These are phyloP conservation scores for Anas flavirostris DNA, from an alignment of 2,797 vertebrate species.

Conservation along the genomic window DNA sequence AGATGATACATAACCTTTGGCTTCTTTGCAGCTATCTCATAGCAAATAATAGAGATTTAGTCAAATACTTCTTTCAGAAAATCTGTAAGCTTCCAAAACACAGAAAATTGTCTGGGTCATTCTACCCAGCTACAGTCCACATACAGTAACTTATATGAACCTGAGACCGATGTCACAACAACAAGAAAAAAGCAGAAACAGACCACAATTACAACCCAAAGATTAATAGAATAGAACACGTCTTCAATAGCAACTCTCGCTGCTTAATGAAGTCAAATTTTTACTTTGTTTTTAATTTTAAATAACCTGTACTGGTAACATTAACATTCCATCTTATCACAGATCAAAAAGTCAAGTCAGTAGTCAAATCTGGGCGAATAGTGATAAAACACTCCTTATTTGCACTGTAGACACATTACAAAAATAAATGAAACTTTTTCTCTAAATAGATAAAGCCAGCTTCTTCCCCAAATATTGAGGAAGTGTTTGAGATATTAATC, in stretches of 20 bases:
- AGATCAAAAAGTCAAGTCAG: neutral
- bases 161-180: rapidly evolving
- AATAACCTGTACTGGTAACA: neutral
- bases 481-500: neutral
- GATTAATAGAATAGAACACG: neutral
- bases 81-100: neutral
- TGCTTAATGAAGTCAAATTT: neutral
- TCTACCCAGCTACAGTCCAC: neutral
- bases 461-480: rapidly evolving
- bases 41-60: neutral
- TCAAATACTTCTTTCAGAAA: neutral
- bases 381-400: rapidly evolving
- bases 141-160: rapidly evolving
- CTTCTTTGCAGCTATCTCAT: neutral
- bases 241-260: neutral
- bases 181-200: neutral
- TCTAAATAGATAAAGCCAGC: neutral
- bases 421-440: neutral
- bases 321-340: neutral
- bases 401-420: rapidly evolving
- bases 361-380: neutral
- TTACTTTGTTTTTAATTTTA: neutral
- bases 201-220: neutral
- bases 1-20: neutral
- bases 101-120: neutral